These are phyloP conservation scores for Falcaria lacertinaria DNA, from an alignment of 2,888 invertebrate species.

Conservation along the genomic window DNA sequence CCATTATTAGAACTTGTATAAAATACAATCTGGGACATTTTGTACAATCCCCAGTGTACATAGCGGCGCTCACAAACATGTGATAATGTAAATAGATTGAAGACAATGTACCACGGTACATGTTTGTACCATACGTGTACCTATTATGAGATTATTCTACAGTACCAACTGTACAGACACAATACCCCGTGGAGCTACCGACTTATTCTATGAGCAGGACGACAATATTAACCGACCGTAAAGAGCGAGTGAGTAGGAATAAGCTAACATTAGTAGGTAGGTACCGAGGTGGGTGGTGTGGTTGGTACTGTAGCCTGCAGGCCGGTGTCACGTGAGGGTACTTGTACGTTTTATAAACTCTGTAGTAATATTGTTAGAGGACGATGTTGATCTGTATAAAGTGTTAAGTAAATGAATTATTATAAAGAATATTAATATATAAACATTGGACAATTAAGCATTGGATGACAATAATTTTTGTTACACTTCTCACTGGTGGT, in stretches of 20 bases:
- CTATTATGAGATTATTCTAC: slow-evolving; percentile 13
- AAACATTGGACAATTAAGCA: slow-evolving; percentile 69
- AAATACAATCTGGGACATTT: not conserved
- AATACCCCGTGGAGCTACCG: no score
- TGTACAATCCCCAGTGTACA: slow-evolving; percentile 23
- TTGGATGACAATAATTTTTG: slow-evolving; percentile 79
- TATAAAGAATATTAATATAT: slow-evolving; percentile 49
- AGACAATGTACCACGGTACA: not conserved
- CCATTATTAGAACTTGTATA: not conserved
- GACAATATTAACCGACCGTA: no score
- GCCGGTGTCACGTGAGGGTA: slow-evolving; percentile 32
- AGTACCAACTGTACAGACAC: slow-evolving; percentile 3
- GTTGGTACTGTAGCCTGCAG: not conserved
- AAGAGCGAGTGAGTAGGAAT: no score
- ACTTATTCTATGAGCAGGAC: no score
- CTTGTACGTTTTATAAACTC: slow-evolving; percentile 58
- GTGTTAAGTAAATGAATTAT: slow-evolving; percentile 58
- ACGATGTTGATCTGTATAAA: slow-evolving; percentile 64
- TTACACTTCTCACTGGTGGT: slow-evolving; percentile 54
- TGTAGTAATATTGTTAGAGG: slow-evolving; percentile 38
- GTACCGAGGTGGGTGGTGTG: not conserved
- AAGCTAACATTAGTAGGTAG: no score
- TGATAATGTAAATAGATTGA: slow-evolving; percentile 61
- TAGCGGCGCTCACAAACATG: slow-evolving; percentile 40
- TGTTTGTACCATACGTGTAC: slow-evolving; percentile 8